Conservation (phyloP, 2,113 vertebrate genomes). For the Lophotis ruficrista region DNA sequence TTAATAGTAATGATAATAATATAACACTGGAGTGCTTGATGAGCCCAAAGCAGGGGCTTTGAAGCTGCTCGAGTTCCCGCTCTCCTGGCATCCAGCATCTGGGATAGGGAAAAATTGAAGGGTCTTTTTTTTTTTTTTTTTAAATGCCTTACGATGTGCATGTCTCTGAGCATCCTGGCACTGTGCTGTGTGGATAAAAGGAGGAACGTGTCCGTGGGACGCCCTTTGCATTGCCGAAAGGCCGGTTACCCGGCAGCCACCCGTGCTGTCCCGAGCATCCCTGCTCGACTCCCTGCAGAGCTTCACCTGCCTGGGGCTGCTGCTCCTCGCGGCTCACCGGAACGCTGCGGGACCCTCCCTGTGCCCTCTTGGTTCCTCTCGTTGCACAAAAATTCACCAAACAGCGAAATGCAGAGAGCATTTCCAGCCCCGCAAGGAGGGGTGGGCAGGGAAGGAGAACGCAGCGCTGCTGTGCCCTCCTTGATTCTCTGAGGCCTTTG, state of each 20-base stretch:
- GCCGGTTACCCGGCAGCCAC: accelerated
- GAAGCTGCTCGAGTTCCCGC: neutral
- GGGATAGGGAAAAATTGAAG: neutral
- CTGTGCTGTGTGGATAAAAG: neutral
- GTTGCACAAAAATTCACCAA: neutral
- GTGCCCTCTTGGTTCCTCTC: accelerated
- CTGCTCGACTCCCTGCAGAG: neutral
- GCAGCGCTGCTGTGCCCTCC: neutral
- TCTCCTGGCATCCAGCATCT: neutral
- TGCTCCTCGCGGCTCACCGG: neutral
- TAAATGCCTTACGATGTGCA: neutral
- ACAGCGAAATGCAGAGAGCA: neutral
- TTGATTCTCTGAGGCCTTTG: neutral
- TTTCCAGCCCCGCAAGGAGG: neutral
- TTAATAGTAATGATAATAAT: neutral
- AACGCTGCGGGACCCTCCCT: accelerated
- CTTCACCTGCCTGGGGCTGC: neutral
- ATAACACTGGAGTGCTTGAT: neutral
- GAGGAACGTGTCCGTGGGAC: neutral
- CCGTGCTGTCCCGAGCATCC: neutral
- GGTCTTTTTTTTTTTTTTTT: neutral
- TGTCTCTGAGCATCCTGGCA: neutral
- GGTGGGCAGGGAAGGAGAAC: neutral
- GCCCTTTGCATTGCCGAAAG: neutral
- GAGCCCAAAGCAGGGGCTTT: neutral